A percentile compares a stretch with the other conserved stretches of the same genome.
These are phyloP conservation scores for Agonum fuliginosum DNA, from an alignment of 2,888 invertebrate species.

Conservation along the genomic window DNA sequence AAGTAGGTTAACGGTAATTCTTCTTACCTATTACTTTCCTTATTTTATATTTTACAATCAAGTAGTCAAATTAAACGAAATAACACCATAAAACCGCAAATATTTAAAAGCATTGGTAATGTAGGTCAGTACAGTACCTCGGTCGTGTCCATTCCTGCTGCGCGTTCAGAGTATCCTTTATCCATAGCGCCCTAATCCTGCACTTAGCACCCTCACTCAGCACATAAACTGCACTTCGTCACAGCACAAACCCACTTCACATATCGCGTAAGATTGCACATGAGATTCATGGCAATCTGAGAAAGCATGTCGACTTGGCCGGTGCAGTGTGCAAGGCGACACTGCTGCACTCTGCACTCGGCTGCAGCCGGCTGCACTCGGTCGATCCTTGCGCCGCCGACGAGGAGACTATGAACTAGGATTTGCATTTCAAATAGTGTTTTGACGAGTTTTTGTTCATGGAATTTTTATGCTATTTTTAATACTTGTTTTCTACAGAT, in stretches of 20 bases:
- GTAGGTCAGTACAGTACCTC: slow-evolving; percentile 16
- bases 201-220: background rate
- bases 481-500: background rate
- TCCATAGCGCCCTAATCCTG: background rate
- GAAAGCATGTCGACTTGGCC: slow-evolving; percentile 1
- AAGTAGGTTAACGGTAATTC: background rate
- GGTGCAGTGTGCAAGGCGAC: slow-evolving; percentile 46
- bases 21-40: background rate
- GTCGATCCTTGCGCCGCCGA: slow-evolving; percentile 13
- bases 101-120: too few species aligned
- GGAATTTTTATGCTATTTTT: background rate
- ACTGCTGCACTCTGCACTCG: slow-evolving; percentile 40
- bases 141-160: background rate
- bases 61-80: background rate
- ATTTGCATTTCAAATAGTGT: slow-evolving; percentile 34
- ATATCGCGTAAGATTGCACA: background rate
- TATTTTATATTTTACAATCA: background rate
- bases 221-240: slow-evolving; percentile 3
- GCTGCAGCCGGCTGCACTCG: slow-evolving; percentile 29
- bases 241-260: background rate
- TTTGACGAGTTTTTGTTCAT: background rate
- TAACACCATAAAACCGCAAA: background rate
- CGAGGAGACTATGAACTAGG: background rate
- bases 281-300: background rate
- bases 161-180: background rate